These are phyloP conservation scores for Bombus vancouverensis DNA, from an alignment of 1,140 invertebrate genomes.

Conservation along the genomic window DNA sequence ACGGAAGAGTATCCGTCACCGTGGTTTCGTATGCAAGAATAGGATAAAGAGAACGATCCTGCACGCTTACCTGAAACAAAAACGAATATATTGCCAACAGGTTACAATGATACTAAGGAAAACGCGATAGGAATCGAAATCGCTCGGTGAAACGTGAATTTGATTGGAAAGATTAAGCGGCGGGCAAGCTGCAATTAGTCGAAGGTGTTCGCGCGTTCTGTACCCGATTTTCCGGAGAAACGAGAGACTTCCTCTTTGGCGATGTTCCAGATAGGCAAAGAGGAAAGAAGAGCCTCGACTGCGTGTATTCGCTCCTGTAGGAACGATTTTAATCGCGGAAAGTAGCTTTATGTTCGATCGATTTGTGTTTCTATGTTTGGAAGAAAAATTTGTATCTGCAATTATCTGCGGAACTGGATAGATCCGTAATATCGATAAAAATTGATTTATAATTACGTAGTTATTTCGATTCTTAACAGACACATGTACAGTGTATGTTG, in stretches of 20 bases:
- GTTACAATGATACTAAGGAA: background rate
- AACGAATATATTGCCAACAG: background rate
- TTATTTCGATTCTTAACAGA: no score
- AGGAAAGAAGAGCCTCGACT: background rate
- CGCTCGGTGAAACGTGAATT: background rate
- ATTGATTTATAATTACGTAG: no score
- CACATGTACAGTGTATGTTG: no score
- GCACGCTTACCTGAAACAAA: conserved; percentile 14
- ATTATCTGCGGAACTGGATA: no score
- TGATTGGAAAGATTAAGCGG: background rate
- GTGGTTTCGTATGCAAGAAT: no score
- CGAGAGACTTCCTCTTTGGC: conserved; percentile 6
- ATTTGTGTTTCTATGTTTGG: background rate
- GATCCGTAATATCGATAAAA: no score
- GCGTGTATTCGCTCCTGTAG: background rate
- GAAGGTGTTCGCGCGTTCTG: conserved; percentile 31
- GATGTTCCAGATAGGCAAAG: conserved; percentile 21
- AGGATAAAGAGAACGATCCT: background rate
- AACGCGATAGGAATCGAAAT: background rate
- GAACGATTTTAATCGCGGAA: background rate
- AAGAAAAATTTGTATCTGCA: no score
- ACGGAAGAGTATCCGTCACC: background rate
- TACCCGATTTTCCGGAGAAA: conserved; percentile 1
- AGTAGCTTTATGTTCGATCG: background rate
- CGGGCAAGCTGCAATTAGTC: conserved; percentile 10